A percentile compares a stretch with the other conserved stretches of the same genome.
Conservation (phyloP, 2,113 vertebrate species). For the Bufo bufo region DNA sequence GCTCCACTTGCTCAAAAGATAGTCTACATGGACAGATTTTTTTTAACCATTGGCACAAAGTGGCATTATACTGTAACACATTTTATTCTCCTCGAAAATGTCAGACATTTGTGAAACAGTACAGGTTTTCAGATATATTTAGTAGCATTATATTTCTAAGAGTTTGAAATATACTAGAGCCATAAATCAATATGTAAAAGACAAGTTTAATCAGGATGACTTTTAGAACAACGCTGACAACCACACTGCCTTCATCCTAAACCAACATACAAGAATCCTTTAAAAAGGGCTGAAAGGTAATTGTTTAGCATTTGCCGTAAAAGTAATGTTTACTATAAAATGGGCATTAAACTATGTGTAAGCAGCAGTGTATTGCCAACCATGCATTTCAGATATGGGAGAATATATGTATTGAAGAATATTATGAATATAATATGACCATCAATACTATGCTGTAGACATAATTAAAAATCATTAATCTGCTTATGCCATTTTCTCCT, state of each 20-base stretch:
- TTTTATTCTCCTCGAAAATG: slow-evolving; percentile 6
- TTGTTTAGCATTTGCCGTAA: background rate
- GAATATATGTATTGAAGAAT: slow-evolving; percentile 16
- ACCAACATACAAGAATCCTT: background rate
- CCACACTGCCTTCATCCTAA: background rate
- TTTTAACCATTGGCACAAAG: too few relatives aligned
- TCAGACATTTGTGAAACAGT: slow-evolving; percentile 37
- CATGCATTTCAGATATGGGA: background rate
- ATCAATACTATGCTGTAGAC: background rate
- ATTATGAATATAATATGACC: slow-evolving; percentile 45
- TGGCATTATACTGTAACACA: too few relatives aligned
- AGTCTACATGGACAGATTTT: too few relatives aligned
- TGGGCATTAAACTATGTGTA: background rate
- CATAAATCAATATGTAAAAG: slow-evolving; percentile 23
- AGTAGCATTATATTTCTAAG: background rate
- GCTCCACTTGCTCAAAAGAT: too few relatives aligned
- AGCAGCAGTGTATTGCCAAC: background rate
- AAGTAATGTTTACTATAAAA: background rate
- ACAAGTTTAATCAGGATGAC: slow-evolving; percentile 2
- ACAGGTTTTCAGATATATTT: too few relatives aligned
- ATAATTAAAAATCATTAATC: slow-evolving; percentile 50
- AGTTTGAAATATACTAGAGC: slow-evolving; percentile 6
- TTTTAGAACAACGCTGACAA: slow-evolving; percentile 13
- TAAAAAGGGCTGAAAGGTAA: slow-evolving; percentile 28
- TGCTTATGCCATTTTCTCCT: slow-evolving; percentile 16